These are phyloP conservation scores for Nylanderia fulva DNA, from an alignment of 1,140 invertebrate species.

Conservation along the genomic window DNA sequence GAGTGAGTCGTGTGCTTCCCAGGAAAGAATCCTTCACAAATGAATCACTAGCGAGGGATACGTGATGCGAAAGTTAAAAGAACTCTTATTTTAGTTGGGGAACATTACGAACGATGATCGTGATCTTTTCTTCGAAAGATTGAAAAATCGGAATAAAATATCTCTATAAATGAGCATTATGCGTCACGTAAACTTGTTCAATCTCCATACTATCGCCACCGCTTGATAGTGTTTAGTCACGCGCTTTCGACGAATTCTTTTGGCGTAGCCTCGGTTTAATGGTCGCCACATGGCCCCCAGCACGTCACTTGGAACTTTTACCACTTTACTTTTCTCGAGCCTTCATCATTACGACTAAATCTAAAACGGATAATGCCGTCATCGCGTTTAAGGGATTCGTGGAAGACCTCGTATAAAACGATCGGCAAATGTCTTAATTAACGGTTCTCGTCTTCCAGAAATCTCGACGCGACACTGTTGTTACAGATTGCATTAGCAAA, in stretches of 20 bases:
- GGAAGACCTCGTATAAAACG: neutral
- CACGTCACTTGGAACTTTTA: neutral
- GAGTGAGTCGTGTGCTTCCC: neutral
- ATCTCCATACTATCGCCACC: neutral
- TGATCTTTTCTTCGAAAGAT: neutral
- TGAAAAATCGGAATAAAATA: neutral
- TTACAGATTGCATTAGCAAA: conserved; percentile 6
- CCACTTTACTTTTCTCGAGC: neutral
- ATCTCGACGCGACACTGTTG: neutral
- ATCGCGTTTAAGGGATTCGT: neutral
- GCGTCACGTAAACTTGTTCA: neutral
- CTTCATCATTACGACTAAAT: neutral
- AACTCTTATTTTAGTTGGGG: neutral
- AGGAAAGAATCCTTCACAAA: neutral
- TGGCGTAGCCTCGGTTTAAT: neutral
- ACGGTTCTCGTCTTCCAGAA: neutral
- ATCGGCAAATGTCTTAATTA: neutral
- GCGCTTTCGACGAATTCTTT: conserved; percentile 11
- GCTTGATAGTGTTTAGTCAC: neutral
- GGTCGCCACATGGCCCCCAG: conserved; percentile 20
- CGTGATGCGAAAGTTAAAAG: neutral
- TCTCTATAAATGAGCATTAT: neutral
- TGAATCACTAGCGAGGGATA: neutral
- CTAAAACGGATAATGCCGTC: neutral
- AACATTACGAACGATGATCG: neutral